Percentiles rank a stretch among this genome's conserved stretches.
These are phyloP conservation scores for Pseudobourletiella spinata DNA, from an alignment of 1,140 invertebrate genomes.

Conservation along the genomic window DNA sequence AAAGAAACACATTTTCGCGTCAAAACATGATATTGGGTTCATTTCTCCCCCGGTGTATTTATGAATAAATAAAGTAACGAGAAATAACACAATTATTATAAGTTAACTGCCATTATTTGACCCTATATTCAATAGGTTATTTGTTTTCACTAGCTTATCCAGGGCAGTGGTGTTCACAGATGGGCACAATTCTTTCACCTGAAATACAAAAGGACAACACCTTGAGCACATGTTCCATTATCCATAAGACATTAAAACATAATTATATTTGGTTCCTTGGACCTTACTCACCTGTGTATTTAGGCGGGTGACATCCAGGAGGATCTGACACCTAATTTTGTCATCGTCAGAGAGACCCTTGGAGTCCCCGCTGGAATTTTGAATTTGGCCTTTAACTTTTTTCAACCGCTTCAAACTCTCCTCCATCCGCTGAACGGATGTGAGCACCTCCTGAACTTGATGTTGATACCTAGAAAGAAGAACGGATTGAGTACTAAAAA, in stretches of 20 bases:
- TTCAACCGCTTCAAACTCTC: slow-evolving; percentile 81
- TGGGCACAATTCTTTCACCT: slow-evolving; percentile 19
- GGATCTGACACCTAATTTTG: slow-evolving; percentile 83
- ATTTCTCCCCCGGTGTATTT: no score
- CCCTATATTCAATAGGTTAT: no score
- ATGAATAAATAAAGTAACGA: no score
- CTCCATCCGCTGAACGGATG: slow-evolving; percentile 87
- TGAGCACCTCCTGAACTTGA: slow-evolving; percentile 75
- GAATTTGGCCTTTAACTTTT: slow-evolving; percentile 48
- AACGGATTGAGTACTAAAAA: background rate
- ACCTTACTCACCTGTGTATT: slow-evolving; percentile 14
- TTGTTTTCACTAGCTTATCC: slow-evolving; percentile 15
- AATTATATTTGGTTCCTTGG: background rate
- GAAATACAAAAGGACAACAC: slow-evolving; percentile 4
- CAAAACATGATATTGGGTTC: no score
- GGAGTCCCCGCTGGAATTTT: slow-evolving; percentile 24
- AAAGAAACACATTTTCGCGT: no score
- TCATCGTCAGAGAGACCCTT: slow-evolving; percentile 64
- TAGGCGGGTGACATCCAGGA: slow-evolving; percentile 62
- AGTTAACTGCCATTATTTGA: no score
- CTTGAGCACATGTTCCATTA: background rate
- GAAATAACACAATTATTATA: no score
- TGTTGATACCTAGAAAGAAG: slow-evolving; percentile 60
- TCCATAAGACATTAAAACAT: background rate
- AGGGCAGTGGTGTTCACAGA: slow-evolving; percentile 12